These are phyloP conservation scores for Ptychadena robeensis DNA, from an alignment of 2,797 vertebrate genomes.

Conservation along the genomic window DNA sequence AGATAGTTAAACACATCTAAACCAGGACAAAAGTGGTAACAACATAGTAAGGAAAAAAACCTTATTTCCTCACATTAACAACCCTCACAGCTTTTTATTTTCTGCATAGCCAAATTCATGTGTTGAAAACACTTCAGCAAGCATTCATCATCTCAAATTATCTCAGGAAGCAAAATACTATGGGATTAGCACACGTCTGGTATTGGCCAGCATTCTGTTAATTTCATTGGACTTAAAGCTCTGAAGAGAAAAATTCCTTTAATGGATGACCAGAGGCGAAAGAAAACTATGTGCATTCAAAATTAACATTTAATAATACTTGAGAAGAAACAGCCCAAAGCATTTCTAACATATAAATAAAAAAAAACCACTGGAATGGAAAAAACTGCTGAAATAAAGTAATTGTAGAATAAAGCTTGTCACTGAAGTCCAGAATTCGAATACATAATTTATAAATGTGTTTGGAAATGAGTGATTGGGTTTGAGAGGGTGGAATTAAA, in stretches of 20 bases:
- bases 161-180: conserved; percentile 50
- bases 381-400: conserved; percentile 31
- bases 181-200: conserved; percentile 47
- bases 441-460: conserved; percentile 48
- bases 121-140: conserved; percentile 47
- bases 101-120: conserved; percentile 25
- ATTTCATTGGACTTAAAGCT: conserved; percentile 38
- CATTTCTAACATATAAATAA: conserved; percentile 54
- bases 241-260: conserved; percentile 50
- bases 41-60: conserved; percentile 2
- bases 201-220: conserved; percentile 46
- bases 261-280: conserved; percentile 60
- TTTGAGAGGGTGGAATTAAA: conserved; percentile 33
- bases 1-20: background rate
- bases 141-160: conserved; percentile 58
- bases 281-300: conserved; percentile 48
- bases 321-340: conserved; percentile 56
- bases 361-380: conserved; percentile 37
- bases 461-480: conserved; percentile 28
- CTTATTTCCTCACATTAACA: conserved; percentile 44
- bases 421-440: conserved; percentile 36
- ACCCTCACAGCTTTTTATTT: background rate
- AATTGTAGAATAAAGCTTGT: conserved; percentile 48
- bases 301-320: conserved; percentile 50
- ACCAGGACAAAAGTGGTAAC: background rate